Evolutionary conservation across 2,797 vertebrate species (phyloP).

Genomic region (Clangula hyemalis): DNA sequence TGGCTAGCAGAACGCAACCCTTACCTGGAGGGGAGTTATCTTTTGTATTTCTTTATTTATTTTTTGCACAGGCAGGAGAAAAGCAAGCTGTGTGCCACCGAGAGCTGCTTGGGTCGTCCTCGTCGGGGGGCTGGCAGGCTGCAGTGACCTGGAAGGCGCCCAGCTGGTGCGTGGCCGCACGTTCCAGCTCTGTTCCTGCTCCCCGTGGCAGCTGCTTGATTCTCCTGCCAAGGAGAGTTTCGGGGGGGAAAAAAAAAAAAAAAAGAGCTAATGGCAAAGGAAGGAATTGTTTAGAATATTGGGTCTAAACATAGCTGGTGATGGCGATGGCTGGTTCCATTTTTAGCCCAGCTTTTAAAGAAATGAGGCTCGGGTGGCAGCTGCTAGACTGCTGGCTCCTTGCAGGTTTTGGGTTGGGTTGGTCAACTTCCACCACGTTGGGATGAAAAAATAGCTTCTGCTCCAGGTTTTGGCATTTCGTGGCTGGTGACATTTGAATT

Average conservation of each 20-base stretch:
- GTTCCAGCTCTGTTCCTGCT: neutral
- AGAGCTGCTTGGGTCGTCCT: neutral
- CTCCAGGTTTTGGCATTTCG: rapidly evolving
- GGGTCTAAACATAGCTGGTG: conserved; percentile 11
- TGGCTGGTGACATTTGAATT: neutral
- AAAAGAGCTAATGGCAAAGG: neutral
- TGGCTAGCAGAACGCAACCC: neutral
- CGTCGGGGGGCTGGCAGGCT: neutral
- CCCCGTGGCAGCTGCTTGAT: conserved; percentile 22
- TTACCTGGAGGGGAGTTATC: neutral
- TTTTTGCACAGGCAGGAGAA: neutral
- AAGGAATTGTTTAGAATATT: conserved; percentile 19
- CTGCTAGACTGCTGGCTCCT: neutral
- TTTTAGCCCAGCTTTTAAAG: neutral
- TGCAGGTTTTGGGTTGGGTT: neutral
- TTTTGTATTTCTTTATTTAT: too few relatives aligned
- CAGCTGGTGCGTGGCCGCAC: conserved; percentile 20
- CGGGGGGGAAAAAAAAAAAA: rapidly evolving
- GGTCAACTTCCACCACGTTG: neutral
- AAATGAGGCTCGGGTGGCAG: neutral
- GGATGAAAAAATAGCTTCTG: neutral
- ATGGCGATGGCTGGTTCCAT: neutral
- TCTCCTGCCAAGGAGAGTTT: conserved; percentile 16
- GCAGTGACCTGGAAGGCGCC: conserved; percentile 53
- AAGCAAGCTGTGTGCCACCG: neutral